phyloP scores from a whole-genome alignment of 2,888 invertebrate genomes.

The Volucella zonaria region DNA sequence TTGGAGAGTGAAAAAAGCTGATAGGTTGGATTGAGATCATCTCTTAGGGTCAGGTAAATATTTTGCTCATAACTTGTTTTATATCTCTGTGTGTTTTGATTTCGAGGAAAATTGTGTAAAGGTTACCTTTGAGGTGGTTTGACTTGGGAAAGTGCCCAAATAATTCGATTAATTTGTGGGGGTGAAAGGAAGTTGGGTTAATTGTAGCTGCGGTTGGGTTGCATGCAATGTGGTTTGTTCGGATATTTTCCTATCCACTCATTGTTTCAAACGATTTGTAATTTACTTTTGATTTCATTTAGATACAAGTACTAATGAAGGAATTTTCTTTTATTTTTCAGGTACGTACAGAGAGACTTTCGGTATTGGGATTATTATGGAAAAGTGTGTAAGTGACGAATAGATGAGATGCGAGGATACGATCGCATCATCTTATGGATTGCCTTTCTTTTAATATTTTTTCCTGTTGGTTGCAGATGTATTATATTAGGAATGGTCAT shows the following conservation, averaged over 20 bases:
- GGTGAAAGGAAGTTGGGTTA: constrained; percentile 41
- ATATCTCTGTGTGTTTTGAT: constrained; percentile 17
- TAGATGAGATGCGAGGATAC: background rate
- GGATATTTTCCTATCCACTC: background rate
- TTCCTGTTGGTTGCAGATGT: too few species aligned
- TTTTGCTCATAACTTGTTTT: constrained; percentile 51
- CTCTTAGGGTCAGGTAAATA: constrained; percentile 50
- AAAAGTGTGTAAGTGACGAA: constrained; percentile 4
- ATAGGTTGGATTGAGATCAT: constrained; percentile 58
- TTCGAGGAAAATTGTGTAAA: constrained; percentile 6
- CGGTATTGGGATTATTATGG: background rate
- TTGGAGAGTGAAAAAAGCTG: background rate
- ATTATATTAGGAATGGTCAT: too few species aligned
- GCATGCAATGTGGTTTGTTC: constrained; percentile 13
- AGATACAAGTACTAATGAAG: background rate
- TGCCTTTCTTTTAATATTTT: background rate
- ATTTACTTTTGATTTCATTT: constrained; percentile 12
- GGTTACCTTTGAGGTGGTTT: constrained; percentile 10
- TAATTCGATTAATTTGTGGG: constrained; percentile 22
- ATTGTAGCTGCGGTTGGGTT: background rate
- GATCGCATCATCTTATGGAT: constrained; percentile 14
- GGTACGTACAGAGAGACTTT: constrained; percentile 44
- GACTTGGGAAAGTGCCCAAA: constrained; percentile 46
- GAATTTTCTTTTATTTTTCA: constrained; percentile 29
- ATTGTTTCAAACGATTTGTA: constrained; percentile 24